phyloP scores from a whole-genome alignment of 2,888 invertebrate species.

The Zhengitettix transpicula region DNA sequence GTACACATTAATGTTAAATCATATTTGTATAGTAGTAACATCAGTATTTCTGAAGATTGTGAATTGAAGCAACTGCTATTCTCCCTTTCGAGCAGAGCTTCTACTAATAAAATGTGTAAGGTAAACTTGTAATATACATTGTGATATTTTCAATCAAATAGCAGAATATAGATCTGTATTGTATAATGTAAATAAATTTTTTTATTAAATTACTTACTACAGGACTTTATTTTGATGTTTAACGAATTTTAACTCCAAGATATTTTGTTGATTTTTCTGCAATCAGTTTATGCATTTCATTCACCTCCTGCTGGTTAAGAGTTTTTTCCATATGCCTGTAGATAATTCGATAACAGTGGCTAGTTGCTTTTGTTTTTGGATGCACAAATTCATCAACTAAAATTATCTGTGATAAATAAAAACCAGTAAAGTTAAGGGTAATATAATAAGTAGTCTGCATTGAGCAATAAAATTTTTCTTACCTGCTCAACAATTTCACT shows the following conservation, averaged over 20 bases:
- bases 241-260: slow-evolving; percentile 3
- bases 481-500: slow-evolving; percentile 92
- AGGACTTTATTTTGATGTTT: neutral
- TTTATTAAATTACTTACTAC: neutral
- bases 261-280: slow-evolving; percentile 31
- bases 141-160: no score
- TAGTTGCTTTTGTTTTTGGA: slow-evolving; percentile 63
- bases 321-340: slow-evolving; percentile 88
- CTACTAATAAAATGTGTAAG: no score
- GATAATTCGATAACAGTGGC: slow-evolving; percentile 80
- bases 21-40: no score
- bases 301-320: slow-evolving; percentile 74
- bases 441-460: neutral
- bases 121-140: no score
- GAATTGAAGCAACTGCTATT: no score
- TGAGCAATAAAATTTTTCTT: slow-evolving; percentile 1
- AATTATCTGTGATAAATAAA: neutral
- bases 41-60: no score
- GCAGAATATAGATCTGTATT: no score
- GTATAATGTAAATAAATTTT: neutral
- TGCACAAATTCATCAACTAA: slow-evolving; percentile 67
- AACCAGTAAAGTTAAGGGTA: neutral
- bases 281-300: slow-evolving; percentile 62
- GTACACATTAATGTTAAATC: no score
- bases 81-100: no score